Base-by-base conservation (phyloP, 2,113 vertebrate species). In the Aegithalos caudatus region DNA sequence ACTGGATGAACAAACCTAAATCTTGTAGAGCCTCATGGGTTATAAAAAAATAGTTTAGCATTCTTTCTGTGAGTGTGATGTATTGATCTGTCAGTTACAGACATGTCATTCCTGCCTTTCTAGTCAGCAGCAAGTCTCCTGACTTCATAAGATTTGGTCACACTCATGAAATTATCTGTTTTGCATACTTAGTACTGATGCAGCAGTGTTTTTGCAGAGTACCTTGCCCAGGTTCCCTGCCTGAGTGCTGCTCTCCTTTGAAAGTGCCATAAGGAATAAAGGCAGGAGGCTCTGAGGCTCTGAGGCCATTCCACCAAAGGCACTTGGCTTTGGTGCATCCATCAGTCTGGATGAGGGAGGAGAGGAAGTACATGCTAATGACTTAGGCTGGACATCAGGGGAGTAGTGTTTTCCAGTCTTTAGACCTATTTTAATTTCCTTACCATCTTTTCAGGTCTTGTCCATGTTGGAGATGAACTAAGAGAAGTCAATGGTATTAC, bases 381-480 rank as follows among this genome's bases (percentile, higher is more conserved):
- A 17, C 29, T 47, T 70, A 18, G 42, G 35, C 22, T 12, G 2
- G 11, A 58, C 22, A 33, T 80, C 42, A 85, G 42, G 78, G 61
- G 31, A 72, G 64, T 18, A 20, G 6, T 72, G 62, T 58, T 86
- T 69, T 69, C 57, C 16, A 8, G 47, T 78, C 62, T 80, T 8
- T 54, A 50, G 65, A 47, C 42, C 48, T 37, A 47, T 11, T 90
- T 87, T 90, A 51, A 95, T 81, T 77, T 56, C 69, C 44, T 89
- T 92, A 84, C 96, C 33, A 38, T 93, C 80, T 81, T 96, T 89
- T 47, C 96, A 99, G 99, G 99, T 96, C 98, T 99, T 93, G 99
- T 99, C 60, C 99, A 99, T 11, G 99, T 99, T 17, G 99, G 99
- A 19, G 99, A 99, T 47, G 99, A 99, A 78, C 98, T 99, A 12